phyloP scores from a whole-genome alignment of 1,140 invertebrate species.

The Lithobius niger region DNA sequence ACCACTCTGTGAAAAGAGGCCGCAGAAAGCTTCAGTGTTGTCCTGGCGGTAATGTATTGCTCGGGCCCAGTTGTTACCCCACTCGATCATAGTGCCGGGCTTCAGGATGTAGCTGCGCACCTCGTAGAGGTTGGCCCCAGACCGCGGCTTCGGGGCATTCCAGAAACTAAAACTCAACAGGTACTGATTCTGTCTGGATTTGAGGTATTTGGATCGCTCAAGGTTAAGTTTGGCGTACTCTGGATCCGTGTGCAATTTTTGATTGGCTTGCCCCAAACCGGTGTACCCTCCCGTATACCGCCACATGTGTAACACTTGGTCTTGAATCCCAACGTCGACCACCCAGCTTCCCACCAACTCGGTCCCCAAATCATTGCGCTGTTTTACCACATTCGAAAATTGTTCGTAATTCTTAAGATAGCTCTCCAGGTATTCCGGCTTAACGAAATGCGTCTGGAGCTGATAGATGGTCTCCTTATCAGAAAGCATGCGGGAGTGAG shows the following conservation, averaged over 20 bases:
- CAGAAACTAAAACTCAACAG: conserved; percentile 75
- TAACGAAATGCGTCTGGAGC: conserved; percentile 72
- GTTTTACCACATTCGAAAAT: conserved; percentile 59
- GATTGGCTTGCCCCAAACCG: conserved; percentile 64
- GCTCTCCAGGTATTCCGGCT: too few relatives aligned
- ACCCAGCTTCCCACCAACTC: conserved; percentile 40
- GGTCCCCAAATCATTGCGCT: conserved; percentile 40
- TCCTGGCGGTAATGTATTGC: conserved; percentile 80
- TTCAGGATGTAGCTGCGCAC: conserved; percentile 72
- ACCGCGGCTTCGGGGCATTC: conserved; percentile 59
- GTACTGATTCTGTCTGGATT: conserved; percentile 82
- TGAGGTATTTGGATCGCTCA: conserved; percentile 66
- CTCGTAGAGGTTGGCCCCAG: conserved; percentile 77
- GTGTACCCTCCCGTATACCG: conserved; percentile 83
- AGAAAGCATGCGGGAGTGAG: conserved; percentile 85
- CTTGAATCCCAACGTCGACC: conserved; percentile 91
- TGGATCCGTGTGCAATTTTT: conserved; percentile 51
- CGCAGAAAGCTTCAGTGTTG: conserved; percentile 86
- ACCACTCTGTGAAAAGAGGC: conserved; percentile 94
- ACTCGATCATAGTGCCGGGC: neutral
- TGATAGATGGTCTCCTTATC: conserved; percentile 91
- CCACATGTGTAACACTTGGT: conserved; percentile 91
- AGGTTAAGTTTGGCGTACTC: conserved; percentile 63
- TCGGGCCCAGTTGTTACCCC: conserved; percentile 47
- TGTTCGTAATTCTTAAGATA: conserved; percentile 21